These are phyloP conservation scores for Arenaria interpres DNA, from an alignment of 2,113 vertebrate genomes.

Conservation along the genomic window DNA sequence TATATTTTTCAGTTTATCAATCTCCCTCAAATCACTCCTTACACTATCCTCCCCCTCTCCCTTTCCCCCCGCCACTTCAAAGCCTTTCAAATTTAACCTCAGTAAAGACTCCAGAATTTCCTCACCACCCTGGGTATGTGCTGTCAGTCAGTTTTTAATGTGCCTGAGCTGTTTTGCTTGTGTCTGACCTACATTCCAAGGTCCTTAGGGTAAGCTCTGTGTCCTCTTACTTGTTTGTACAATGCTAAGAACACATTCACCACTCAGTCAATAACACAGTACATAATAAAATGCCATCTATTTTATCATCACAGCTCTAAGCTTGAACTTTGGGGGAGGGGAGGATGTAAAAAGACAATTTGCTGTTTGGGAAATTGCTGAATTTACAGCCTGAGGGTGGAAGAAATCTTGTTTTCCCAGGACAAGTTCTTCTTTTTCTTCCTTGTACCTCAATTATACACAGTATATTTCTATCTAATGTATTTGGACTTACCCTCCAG, in stretches of 20 bases:
- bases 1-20: neutral
- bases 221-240: neutral
- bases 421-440: neutral
- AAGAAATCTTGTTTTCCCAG: neutral
- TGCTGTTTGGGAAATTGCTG: neutral
- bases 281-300: neutral
- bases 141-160: neutral
- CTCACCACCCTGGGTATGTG: neutral
- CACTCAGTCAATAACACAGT: neutral
- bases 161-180: neutral
- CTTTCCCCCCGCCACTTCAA: neutral
- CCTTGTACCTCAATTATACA: neutral
- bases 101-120: neutral
- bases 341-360: neutral
- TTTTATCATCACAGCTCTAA: neutral
- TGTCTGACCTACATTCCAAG: neutral
- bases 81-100: neutral
- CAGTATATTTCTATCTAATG: neutral
- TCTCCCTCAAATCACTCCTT: neutral
- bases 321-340: neutral
- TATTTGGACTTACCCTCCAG: neutral
- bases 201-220: neutral
- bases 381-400: neutral
- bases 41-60: neutral
- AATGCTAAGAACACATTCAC: neutral